A percentile compares a stretch with the other conserved stretches of the same genome.
phyloP scores from a whole-genome alignment of 2,888 invertebrate species.

The Scrobipalpa costella region DNA sequence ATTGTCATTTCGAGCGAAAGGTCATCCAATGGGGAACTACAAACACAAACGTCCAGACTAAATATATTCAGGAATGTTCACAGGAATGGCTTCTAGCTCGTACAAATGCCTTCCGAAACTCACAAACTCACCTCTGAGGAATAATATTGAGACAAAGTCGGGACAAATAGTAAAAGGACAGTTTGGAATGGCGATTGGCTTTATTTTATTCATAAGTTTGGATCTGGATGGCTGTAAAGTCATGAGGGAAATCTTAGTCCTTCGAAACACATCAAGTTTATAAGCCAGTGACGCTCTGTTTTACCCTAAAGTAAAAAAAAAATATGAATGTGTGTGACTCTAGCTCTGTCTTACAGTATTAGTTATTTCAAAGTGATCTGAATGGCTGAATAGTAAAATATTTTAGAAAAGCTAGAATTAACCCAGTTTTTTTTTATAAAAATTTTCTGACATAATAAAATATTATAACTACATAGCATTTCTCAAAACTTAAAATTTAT shows the following conservation, averaged over 20 bases:
- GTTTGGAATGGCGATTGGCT: conserved; percentile 43
- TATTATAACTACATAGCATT: too few species aligned
- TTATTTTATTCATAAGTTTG: conserved; percentile 40
- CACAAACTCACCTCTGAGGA: conserved; percentile 32
- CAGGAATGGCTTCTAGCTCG: neutral
- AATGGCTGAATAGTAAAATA: too few species aligned
- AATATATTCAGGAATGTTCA: conserved; percentile 23
- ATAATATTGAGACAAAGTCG: conserved; percentile 31
- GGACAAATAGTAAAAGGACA: conserved; percentile 29
- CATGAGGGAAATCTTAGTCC: neutral
- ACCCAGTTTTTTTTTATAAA: too few species aligned
- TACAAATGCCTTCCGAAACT: conserved; percentile 28
- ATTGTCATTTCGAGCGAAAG: neutral
- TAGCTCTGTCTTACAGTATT: too few species aligned
- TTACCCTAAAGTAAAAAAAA: too few species aligned
- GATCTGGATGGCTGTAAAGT: neutral
- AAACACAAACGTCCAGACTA: neutral
- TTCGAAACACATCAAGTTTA: neutral
- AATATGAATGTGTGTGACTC: too few species aligned
- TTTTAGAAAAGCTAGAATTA: too few species aligned
- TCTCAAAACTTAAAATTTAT: too few species aligned
- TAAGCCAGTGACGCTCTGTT: too few species aligned
- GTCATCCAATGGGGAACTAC: neutral
- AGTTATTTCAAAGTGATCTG: too few species aligned
- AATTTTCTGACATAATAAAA: too few species aligned